phyloP scores from a whole-genome alignment of 2,797 vertebrate species.

The Diglossa cyanea region DNA sequence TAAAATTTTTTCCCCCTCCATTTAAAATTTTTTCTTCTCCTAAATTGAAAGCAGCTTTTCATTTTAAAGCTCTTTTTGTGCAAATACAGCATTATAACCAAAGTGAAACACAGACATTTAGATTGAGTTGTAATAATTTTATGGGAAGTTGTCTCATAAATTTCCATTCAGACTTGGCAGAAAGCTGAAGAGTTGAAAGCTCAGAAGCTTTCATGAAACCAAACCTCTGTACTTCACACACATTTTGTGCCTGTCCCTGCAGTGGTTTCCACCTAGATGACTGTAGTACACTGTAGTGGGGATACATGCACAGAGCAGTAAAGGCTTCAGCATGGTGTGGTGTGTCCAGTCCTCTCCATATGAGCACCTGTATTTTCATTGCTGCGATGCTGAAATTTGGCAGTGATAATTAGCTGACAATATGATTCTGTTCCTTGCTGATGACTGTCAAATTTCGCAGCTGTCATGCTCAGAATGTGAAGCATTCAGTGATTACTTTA shows the following conservation, averaged over 20 bases:
- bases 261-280: not conserved
- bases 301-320: not conserved
- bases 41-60: not conserved
- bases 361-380: not conserved
- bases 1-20: rapidly evolving
- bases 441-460: not conserved
- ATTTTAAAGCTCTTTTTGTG: not conserved
- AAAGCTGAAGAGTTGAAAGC: not conserved
- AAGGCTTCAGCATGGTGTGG: not conserved
- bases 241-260: not conserved
- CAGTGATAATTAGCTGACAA: not conserved
- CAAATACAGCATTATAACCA: not conserved
- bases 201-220: not conserved
- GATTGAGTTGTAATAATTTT: not conserved
- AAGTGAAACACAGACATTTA: not conserved
- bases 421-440: not conserved
- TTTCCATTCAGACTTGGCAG: slow-evolving; percentile 11
- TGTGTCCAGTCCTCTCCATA: not conserved
- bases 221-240: not conserved
- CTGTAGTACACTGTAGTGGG: not conserved
- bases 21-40: rapidly evolving
- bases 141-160: not conserved
- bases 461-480: not conserved
- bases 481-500: not conserved
- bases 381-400: not conserved